Conservation (phyloP, 2,797 vertebrate species). For the Chanos chanos region DNA sequence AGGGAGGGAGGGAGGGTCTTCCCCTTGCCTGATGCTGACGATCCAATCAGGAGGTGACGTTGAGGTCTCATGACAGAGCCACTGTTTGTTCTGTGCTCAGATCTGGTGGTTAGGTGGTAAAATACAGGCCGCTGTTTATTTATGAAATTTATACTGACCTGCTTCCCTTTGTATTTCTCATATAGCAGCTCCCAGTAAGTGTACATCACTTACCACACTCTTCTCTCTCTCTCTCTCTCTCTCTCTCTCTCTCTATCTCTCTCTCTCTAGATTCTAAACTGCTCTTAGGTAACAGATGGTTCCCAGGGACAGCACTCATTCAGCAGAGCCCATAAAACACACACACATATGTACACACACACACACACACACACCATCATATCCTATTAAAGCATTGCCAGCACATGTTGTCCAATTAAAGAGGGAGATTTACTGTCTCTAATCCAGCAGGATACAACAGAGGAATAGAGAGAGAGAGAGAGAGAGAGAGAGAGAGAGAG, state of each 20-base stretch:
- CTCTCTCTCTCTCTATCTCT: background rate
- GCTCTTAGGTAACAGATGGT: conserved; percentile 66
- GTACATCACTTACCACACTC: background rate
- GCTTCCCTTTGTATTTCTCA: too few species aligned
- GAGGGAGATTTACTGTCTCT: conserved; percentile 64
- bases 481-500: conserved; percentile 3
- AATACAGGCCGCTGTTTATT: too few species aligned
- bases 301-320: conserved; percentile 50
- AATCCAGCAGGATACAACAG: conserved; percentile 58
- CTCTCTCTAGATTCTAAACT: conserved; percentile 17
- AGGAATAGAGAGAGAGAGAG: background rate
- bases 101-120: too few species aligned
- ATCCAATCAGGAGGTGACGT: too few species aligned
- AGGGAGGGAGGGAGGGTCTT: too few species aligned
- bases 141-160: too few species aligned
- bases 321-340: conserved; percentile 12
- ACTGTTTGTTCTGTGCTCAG: too few species aligned
- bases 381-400: conserved; percentile 72
- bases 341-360: conserved; percentile 1
- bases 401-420: conserved; percentile 71
- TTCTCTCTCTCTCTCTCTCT: background rate
- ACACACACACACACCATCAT: conserved; percentile 48
- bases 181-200: too few species aligned
- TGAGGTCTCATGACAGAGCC: too few species aligned
- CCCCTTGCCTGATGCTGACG: too few species aligned